Evolutionary conservation across 2,797 vertebrate genomes (phyloP).

Genomic region (Pangasius djambal): DNA sequence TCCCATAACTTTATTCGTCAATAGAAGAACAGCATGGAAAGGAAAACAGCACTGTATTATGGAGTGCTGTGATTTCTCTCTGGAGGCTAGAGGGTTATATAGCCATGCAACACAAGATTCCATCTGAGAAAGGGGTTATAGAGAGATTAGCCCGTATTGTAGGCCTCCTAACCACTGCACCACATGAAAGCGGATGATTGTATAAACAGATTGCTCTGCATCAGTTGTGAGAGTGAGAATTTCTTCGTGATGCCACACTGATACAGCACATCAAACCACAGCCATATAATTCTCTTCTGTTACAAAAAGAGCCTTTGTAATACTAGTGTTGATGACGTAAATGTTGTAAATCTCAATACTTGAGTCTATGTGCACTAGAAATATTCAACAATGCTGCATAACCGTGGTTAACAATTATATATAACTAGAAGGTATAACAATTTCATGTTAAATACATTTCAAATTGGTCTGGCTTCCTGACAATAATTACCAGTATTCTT

Average conservation of each 20-base stretch:
- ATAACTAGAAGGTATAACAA: background rate
- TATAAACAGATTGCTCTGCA: constrained; percentile 61
- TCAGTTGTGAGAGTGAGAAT: constrained; percentile 47
- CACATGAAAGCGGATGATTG: constrained; percentile 57
- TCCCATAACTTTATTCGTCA: constrained; percentile 52
- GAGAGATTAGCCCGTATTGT: constrained; percentile 38
- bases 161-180: constrained; percentile 42
- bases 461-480: background rate
- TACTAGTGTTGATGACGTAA: background rate
- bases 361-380: background rate
- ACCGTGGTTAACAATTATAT: background rate
- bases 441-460: background rate
- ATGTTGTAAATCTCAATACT: background rate
- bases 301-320: background rate
- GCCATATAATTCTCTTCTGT: background rate
- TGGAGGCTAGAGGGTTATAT: constrained; percentile 38
- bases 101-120: constrained; percentile 32
- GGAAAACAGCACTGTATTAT: constrained; percentile 55
- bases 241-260: constrained; percentile 42
- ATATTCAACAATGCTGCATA: background rate
- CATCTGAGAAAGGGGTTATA: constrained; percentile 43
- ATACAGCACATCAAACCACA: constrained; percentile 47
- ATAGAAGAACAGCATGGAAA: constrained; percentile 44
- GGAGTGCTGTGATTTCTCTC: constrained; percentile 51
- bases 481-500: background rate